Percentiles rank a stretch among this genome's conserved stretches.
These are phyloP conservation scores for Rhamphomyia laevipes DNA, from an alignment of 2,888 invertebrate species.

Conservation along the genomic window DNA sequence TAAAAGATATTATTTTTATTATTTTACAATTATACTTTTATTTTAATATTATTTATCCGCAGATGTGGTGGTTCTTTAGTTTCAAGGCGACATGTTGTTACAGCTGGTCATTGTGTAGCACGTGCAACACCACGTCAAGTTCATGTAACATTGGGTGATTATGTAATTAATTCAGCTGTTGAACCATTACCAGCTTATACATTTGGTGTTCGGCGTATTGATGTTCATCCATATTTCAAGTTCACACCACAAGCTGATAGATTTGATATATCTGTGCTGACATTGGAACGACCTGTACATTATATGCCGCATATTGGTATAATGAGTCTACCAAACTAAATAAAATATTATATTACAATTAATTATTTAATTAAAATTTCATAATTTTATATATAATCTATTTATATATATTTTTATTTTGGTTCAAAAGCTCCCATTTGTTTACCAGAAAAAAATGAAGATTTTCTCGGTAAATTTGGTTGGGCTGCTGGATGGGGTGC, in stretches of 20 bases:
- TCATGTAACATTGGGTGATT: conserved; percentile 75
- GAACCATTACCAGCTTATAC: conserved; percentile 86
- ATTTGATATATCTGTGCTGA: conserved; percentile 82
- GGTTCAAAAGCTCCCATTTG: conserved; percentile 68
- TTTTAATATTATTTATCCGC: conserved; percentile 17
- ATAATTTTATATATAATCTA: neutral
- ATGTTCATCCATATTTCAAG: conserved; percentile 83
- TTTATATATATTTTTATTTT: conserved; percentile 3
- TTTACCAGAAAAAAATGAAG: conserved; percentile 78
- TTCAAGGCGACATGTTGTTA: conserved; percentile 82
- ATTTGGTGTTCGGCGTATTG: conserved; percentile 80
- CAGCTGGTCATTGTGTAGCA: conserved; percentile 90
- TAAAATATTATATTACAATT: conserved; percentile 4
- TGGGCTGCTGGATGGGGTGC: conserved; percentile 94
- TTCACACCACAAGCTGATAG: conserved; percentile 88
- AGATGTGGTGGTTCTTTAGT: conserved; percentile 88
- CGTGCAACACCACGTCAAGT: conserved; percentile 83
- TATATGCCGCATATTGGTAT: conserved; percentile 75
- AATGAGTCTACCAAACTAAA: conserved; percentile 15
- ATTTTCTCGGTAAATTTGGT: conserved; percentile 80
- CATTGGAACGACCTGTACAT: conserved; percentile 78
- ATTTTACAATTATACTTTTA: conserved; percentile 7
- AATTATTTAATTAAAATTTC: conserved; percentile 4
- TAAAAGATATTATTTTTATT: neutral
- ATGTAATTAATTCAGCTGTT: conserved; percentile 86